Conservation (phyloP, 2,797 vertebrate genomes). For the Muscicapa striata region DNA sequence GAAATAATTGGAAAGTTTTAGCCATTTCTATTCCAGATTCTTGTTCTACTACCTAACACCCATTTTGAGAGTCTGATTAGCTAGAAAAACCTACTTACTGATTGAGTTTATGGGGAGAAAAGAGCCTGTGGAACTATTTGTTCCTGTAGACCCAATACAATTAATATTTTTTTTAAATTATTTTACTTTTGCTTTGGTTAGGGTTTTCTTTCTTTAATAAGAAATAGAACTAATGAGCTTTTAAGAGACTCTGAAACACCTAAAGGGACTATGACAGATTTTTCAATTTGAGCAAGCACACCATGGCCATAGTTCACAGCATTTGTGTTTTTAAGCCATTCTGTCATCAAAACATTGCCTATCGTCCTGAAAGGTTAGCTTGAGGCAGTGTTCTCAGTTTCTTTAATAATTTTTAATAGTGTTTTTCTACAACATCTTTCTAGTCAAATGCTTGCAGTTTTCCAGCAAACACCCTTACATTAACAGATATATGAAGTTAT, state of each 20-base stretch:
- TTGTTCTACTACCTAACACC: neutral
- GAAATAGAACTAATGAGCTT: neutral
- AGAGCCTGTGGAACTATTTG: neutral
- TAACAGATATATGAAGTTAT: neutral
- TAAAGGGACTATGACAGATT: neutral
- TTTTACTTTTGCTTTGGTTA: neutral
- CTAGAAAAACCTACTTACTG: neutral
- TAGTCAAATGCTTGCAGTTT: neutral
- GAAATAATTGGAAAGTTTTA: neutral
- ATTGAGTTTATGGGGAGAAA: neutral
- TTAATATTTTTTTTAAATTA: neutral
- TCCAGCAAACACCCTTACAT: neutral
- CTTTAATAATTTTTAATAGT: neutral
- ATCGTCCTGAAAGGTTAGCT: neutral
- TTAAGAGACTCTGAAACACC: neutral
- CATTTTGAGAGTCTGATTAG: neutral
- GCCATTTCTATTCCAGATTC: neutral
- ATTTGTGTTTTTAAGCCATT: neutral
- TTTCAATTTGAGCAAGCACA: neutral
- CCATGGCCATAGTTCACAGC: neutral
- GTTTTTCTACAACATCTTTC: neutral
- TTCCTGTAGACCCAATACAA: neutral
- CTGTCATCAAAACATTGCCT: neutral
- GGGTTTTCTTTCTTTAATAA: neutral
- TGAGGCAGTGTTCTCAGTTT: neutral